A percentile compares a stretch with the other conserved stretches of the same genome.
Evolutionary conservation across 2,113 vertebrate species (phyloP).

Genomic region (Benthochromis sp.): DNA sequence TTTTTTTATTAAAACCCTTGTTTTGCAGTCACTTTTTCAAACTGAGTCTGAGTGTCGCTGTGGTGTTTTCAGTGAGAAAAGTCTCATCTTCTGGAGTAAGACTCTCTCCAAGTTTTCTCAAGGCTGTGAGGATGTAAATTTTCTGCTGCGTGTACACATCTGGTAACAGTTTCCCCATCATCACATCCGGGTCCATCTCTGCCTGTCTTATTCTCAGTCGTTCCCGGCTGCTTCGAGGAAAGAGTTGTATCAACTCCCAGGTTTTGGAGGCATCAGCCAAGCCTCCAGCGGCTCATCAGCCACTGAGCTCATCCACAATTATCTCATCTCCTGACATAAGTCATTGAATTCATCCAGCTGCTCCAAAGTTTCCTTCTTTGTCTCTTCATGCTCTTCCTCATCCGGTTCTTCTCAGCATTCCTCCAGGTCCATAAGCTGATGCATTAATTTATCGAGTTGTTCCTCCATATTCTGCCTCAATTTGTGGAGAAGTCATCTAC

Average conservation of each 20-base stretch:
- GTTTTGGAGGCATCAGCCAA: slow-evolving; percentile 71
- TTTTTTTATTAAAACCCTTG: slow-evolving; percentile 66
- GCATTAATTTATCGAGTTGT: slow-evolving; percentile 91
- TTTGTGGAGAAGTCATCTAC: slow-evolving; percentile 89
- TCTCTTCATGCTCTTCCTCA: slow-evolving; percentile 91
- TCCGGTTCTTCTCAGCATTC: slow-evolving; percentile 95
- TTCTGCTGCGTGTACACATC: slow-evolving; percentile 87
- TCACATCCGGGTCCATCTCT: slow-evolving; percentile 96
- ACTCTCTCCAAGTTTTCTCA: slow-evolving; percentile 92
- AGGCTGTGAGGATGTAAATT: slow-evolving; percentile 88
- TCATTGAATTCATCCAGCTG: slow-evolving; percentile 93
- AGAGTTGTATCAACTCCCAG: slow-evolving; percentile 93
- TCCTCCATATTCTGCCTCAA: slow-evolving; percentile 93
- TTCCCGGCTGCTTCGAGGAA: slow-evolving; percentile 91
- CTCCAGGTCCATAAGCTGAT: slow-evolving; percentile 92
- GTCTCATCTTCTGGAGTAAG: slow-evolving; percentile 84
- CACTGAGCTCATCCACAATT: slow-evolving; percentile 86
- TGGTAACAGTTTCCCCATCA: slow-evolving; percentile 84
- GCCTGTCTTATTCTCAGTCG: slow-evolving; percentile 86
- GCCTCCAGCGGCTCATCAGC: not conserved
- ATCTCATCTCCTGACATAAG: slow-evolving; percentile 94
- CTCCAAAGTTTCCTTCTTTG: slow-evolving; percentile 92
- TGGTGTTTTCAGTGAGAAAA: slow-evolving; percentile 84
- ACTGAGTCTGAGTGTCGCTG: slow-evolving; percentile 82
- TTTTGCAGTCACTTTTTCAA: slow-evolving; percentile 86